Evolutionary conservation across 2,113 vertebrate species (phyloP), one percentile per base, ranked within the genome.

Genomic region (Perca schrenkii): DNA sequence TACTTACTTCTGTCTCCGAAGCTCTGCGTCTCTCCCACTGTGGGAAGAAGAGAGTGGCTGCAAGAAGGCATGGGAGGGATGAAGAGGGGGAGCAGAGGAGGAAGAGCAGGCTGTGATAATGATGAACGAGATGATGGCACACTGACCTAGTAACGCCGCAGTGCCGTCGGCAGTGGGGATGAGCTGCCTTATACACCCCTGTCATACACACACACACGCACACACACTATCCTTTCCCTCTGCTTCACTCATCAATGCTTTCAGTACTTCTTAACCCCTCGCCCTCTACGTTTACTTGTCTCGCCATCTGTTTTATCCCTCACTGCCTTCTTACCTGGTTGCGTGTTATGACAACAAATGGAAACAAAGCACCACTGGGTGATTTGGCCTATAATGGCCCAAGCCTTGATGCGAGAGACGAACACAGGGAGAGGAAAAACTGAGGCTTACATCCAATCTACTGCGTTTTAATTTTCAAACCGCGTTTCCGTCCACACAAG

Each of bases 141-240:
- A 94, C 94, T 95, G 93, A 95, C 94, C 94, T 91, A 95, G 83
- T 93, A 94, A 94, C 54, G 82, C 86, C 73, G 83, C 86, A 73
- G 79, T 63, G 79, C 72, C 25, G 81, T 70, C 82, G 91, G 90
- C 88, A 89, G 86, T 81, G 84, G 83, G 88, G 88, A 79, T 69
- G 86, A 81, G 84, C 77, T 81, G 85, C 82, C 89, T 89, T 87
- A 89, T 77, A 83, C 15, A 15, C 52, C 73, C 50, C 83, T 77
- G 64, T 86, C 83, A 77, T 57, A 77, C 21, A 57, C 56, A 77
- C 78, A 82, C 66, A 73, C 57, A 73, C 75, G 74, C 57, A 76
- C 66, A 77, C 67, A 75, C 62, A 73, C 73, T 62, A 54, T 74
- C 83, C 62, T 64, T 63, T 65, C 78, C 73, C 66, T 66, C 67